Conservation (phyloP, 2,797 vertebrate genomes). For the Microhierax caerulescens region DNA sequence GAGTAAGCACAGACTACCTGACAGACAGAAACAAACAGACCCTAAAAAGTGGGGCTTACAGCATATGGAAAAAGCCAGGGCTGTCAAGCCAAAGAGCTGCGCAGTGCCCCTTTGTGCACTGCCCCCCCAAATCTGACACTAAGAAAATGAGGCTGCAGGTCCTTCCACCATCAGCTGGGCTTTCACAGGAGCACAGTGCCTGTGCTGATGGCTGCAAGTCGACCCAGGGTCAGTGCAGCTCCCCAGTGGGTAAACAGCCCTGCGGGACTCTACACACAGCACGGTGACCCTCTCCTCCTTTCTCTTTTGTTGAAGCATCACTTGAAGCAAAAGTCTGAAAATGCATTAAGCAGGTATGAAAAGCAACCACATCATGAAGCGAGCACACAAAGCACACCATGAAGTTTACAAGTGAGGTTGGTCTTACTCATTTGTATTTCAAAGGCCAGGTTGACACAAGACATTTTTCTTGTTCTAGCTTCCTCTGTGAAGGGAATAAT, state of each 20-base stretch:
- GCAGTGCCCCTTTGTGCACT: not conserved
- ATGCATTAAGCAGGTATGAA: not conserved
- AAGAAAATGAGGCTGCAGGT: not conserved
- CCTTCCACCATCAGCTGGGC: not conserved
- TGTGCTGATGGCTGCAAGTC: not conserved
- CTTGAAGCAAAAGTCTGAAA: slow-evolving; percentile 21
- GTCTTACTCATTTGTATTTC: slow-evolving; percentile 59
- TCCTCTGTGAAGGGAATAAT: not conserved
- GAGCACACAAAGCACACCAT: not conserved
- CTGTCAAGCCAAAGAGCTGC: not conserved
- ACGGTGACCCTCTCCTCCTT: not conserved
- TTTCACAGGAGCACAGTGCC: not conserved
- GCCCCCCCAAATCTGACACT: not conserved
- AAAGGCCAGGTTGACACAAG: slow-evolving; percentile 53
- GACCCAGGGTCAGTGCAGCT: not conserved
- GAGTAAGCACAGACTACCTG: not conserved
- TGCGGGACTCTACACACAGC: not conserved
- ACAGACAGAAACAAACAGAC: not conserved
- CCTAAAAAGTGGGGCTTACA: not conserved
- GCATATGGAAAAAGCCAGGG: not conserved
- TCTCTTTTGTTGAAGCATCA: not conserved
- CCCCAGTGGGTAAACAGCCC: not conserved
- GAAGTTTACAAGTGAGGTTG: slow-evolving; percentile 54
- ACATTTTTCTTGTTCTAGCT: slow-evolving; percentile 32
- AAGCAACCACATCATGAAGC: not conserved